Evolutionary conservation across 2,113 vertebrate species (phyloP), one percentile per base, ranked within the genome.

Genomic region (Ceratotherium simum): DNA sequence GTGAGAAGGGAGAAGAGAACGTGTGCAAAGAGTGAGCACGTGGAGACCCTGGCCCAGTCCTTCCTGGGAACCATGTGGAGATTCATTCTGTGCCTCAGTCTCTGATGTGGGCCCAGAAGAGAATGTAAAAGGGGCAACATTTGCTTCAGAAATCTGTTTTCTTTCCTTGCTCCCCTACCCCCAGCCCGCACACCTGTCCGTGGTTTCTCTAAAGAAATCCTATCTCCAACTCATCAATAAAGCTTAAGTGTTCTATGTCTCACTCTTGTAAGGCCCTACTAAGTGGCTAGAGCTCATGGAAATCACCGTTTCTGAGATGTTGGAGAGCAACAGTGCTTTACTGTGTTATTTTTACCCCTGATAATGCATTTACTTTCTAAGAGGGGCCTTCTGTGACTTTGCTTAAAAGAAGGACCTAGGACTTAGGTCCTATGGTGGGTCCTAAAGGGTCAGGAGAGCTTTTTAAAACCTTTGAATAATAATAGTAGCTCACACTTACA

Each of bases 161-260:
- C n/a, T 39, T 42, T 42, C 42, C 16, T 31, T 58, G 23, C 11
- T 48, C 48, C 48, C 2, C 18, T n/a, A 27, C n/a, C 84, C 29
- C 54, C 27, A 46, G 33, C 17, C 21, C 14, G 79, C n/a, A 3
- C 31, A 36, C 0, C n/a, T 70, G 76, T 62, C 39, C 20, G n/a
- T 39, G 21, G n/a, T 80, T 80, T 84, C 48, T 60, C 14, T 79
- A 90, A 90, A 89, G 60, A 90, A 90, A 62, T 94, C 54, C 17
- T 64, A 54, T 21, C 23, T 17, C 56, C 3, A 73, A 16, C 1
- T 85, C 29, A 29, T 64, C 79, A 42, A 39, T 21, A 90, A 78
- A 64, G 42, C 13, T 62, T 46, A 54, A 23, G 1, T 69, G 33
- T 69, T 69, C 11, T 84, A 31, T 20, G n/a, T 79, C 4, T 60